A percentile compares a stretch with the other conserved stretches of the same genome.
Conservation (phyloP, 2,888 invertebrate species). For the Scaeva pyrastri region DNA sequence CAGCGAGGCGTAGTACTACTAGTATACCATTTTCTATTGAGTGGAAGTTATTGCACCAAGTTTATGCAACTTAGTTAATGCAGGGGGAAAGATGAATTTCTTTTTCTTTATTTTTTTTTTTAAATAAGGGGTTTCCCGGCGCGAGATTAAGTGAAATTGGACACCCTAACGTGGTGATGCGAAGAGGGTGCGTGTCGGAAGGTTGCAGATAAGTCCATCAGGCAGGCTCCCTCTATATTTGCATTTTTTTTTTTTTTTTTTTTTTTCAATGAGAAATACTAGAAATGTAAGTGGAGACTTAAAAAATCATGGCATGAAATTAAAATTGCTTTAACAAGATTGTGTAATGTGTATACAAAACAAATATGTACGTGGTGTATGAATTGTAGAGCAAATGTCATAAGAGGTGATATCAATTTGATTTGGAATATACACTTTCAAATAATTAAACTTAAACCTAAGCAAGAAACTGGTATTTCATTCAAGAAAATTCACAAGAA, state of each 20-base stretch:
- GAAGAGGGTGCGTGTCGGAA: constrained; percentile 51
- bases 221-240: not conserved
- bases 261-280: not conserved
- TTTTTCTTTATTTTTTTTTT: constrained; percentile 20
- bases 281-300: constrained; percentile 24
- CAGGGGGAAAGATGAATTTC: constrained; percentile 31
- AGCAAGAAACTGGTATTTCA: too few relatives aligned
- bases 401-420: too few relatives aligned
- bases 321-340: constrained; percentile 23
- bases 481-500: too few relatives aligned
- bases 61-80: constrained; percentile 33
- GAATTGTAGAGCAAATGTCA: too few relatives aligned
- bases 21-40: constrained; percentile 69
- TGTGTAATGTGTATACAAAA: not conserved
- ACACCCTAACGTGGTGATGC: constrained; percentile 44
- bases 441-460: too few relatives aligned
- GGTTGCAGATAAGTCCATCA: constrained; percentile 1
- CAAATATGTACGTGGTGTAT: not conserved
- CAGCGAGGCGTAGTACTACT: constrained; percentile 17
- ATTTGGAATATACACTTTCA: too few relatives aligned
- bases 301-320: constrained; percentile 28
- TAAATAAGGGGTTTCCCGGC: constrained; percentile 40
- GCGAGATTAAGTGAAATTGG: constrained; percentile 67
- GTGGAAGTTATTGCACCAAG: constrained; percentile 70
- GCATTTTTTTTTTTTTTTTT: constrained; percentile 1